phyloP scores from a whole-genome alignment of 1,140 invertebrate genomes.

The Sycophila sp. region DNA sequence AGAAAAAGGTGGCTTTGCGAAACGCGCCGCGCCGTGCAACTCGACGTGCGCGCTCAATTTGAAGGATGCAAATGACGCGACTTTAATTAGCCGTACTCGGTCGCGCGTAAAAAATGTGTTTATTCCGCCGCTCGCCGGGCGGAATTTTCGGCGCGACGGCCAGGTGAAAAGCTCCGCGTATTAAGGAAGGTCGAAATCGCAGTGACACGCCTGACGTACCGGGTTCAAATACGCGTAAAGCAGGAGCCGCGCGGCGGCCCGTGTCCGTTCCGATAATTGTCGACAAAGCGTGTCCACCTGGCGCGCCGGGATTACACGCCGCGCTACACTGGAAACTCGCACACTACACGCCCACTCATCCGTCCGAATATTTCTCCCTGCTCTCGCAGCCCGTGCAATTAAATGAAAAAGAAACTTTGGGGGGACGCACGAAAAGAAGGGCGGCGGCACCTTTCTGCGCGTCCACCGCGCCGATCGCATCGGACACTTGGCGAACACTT shows the following conservation, averaged over 20 bases:
- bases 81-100: neutral
- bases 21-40: neutral
- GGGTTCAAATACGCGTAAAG: constrained; percentile 5
- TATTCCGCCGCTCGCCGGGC: neutral
- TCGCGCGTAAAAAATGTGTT: neutral
- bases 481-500: too few relatives aligned
- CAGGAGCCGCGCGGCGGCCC: neutral
- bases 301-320: neutral
- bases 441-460: too few relatives aligned
- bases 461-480: too few relatives aligned
- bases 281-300: constrained; percentile 6
- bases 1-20: too few relatives aligned
- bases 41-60: constrained; percentile 22
- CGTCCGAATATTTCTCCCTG: neutral
- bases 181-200: neutral
- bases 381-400: neutral
- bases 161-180: neutral
- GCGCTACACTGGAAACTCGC: neutral
- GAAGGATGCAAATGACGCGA: neutral
- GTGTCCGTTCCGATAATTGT: constrained; percentile 10
- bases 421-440: neutral
- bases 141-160: neutral
- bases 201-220: neutral
- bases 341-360: neutral
- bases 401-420: neutral